Percentiles rank a stretch among this genome's conserved stretches.
Conservation (phyloP, 2,113 vertebrate genomes). For the Microtus richardsoni region DNA sequence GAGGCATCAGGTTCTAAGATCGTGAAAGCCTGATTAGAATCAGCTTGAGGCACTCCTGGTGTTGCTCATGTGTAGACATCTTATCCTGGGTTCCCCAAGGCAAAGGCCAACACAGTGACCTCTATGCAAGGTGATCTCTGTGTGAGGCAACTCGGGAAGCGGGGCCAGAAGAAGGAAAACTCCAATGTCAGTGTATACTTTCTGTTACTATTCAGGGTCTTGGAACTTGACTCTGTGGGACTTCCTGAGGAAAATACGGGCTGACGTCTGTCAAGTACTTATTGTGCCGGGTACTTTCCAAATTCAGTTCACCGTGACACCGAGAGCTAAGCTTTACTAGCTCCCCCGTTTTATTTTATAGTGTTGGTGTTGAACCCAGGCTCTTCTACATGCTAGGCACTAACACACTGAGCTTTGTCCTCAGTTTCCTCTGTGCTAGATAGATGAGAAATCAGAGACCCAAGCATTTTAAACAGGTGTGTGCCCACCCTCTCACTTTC, state of each 20-base stretch:
- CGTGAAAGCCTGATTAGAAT: neutral
- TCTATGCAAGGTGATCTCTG: neutral
- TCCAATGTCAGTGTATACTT: neutral
- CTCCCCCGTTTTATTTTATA: neutral
- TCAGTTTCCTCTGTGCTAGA: neutral
- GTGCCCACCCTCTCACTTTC: neutral
- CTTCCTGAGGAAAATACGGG: neutral
- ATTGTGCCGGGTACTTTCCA: neutral
- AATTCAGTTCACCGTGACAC: neutral
- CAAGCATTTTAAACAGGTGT: neutral
- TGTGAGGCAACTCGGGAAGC: neutral
- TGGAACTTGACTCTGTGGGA: neutral
- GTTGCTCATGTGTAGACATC: neutral
- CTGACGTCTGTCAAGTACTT: neutral
- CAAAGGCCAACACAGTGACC: neutral
- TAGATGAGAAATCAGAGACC: slow-evolving; percentile 22
- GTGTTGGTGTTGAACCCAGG: neutral
- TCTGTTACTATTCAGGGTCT: neutral
- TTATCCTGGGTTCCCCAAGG: neutral
- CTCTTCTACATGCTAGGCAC: neutral
- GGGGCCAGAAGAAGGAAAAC: neutral
- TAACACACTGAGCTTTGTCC: neutral
- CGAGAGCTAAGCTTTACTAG: neutral
- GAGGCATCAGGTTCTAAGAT: neutral
- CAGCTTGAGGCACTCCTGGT: neutral